phyloP scores from a whole-genome alignment of 2,113 vertebrate genomes.

The Marmota monax region DNA sequence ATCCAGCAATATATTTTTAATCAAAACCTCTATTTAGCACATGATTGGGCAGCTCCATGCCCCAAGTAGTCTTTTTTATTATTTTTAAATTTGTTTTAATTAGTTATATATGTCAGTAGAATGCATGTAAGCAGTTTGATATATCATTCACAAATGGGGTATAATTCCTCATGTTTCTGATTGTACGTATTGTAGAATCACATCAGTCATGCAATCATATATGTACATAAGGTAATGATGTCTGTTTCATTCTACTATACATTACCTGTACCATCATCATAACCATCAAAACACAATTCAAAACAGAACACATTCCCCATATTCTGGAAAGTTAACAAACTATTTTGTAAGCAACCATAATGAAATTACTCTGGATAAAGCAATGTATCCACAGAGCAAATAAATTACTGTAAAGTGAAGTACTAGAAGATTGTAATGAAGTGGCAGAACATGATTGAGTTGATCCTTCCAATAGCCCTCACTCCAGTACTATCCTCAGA shows the following conservation, averaged over 20 bases:
- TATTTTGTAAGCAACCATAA: not conserved
- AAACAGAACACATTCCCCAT: not conserved
- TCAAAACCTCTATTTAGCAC: not conserved
- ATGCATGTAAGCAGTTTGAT: too few species aligned
- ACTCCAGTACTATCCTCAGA: not conserved
- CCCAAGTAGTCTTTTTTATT: not conserved
- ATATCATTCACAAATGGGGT: too few species aligned
- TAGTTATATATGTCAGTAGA: too few species aligned
- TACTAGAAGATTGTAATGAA: not conserved
- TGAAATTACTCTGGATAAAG: not conserved
- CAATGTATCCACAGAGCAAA: not conserved
- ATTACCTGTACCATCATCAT: not conserved
- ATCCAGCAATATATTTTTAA: not conserved
- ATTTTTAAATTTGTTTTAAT: too few species aligned
- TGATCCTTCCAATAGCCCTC: not conserved
- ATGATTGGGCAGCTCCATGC: not conserved
- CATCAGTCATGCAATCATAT: too few species aligned
- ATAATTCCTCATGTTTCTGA: too few species aligned
- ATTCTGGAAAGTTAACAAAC: not conserved
- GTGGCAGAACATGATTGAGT: not conserved
- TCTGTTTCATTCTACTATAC: too few species aligned
- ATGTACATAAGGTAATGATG: too few species aligned
- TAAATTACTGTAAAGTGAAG: not conserved
- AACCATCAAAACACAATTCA: not conserved
- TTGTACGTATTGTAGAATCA: too few species aligned